A percentile compares a stretch with the other conserved stretches of the same genome.
Conservation (phyloP, 2,797 vertebrate genomes). For the Ciconia nigra region DNA sequence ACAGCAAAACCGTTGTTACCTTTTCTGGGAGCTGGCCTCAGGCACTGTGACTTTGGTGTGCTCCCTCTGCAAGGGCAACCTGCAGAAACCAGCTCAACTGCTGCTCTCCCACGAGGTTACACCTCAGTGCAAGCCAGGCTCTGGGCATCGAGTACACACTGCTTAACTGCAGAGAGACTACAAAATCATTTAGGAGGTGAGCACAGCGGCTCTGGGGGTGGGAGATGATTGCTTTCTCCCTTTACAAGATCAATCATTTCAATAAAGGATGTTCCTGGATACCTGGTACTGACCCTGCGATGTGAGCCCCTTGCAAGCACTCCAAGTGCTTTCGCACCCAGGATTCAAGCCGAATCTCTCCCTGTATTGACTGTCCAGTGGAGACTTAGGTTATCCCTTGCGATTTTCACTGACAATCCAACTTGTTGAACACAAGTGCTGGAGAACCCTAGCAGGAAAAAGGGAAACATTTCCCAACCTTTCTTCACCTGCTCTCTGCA, state of each 20-base stretch:
- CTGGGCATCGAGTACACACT: background rate
- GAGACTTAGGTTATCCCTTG: background rate
- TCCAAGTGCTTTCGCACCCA: background rate
- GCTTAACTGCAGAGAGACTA: background rate
- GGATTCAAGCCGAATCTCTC: background rate
- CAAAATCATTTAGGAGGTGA: background rate
- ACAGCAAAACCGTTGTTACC: background rate
- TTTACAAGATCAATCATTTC: background rate
- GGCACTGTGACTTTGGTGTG: background rate
- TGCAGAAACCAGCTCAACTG: background rate
- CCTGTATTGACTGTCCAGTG: background rate
- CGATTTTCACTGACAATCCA: background rate
- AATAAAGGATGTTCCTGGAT: background rate
- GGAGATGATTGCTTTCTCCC: background rate
- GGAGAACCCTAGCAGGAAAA: background rate
- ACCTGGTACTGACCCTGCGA: background rate
- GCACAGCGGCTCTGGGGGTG: background rate
- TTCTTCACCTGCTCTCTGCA: background rate
- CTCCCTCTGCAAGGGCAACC: background rate
- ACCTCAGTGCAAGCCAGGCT: background rate
- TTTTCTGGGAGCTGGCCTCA: background rate
- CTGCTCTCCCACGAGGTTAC: background rate
- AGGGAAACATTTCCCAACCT: background rate
- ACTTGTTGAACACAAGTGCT: background rate
- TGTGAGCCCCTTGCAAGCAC: background rate